phyloP scores from a whole-genome alignment of 2,113 vertebrate species.

The Halcyon malimbica region DNA sequence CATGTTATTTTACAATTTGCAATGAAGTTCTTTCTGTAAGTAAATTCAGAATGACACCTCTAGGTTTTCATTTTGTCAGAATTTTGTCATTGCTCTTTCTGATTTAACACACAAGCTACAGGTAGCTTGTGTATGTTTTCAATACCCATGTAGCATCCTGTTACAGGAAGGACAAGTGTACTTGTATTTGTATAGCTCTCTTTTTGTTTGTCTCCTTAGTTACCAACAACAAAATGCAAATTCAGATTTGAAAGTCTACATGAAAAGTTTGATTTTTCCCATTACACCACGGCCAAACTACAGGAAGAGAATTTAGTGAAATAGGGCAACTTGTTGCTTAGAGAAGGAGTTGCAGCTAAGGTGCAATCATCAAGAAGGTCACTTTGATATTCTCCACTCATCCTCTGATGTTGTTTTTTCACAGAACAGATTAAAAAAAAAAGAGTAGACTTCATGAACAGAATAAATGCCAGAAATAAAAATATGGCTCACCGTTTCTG shows the following conservation, averaged over 20 bases:
- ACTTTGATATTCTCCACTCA: background rate
- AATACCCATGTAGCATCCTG: background rate
- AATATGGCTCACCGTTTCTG: background rate
- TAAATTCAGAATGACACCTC: background rate
- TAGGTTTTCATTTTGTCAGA: background rate
- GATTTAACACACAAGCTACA: background rate
- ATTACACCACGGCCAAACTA: background rate
- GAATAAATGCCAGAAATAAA: background rate
- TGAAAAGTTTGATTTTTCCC: background rate
- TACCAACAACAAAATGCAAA: background rate
- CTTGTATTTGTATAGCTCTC: background rate
- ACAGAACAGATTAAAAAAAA: background rate
- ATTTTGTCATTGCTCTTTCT: background rate
- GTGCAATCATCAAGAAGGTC: background rate
- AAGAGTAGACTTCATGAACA: background rate
- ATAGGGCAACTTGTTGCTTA: background rate
- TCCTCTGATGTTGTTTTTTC: background rate
- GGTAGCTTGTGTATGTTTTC: background rate
- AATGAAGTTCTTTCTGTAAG: background rate
- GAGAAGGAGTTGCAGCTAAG: background rate
- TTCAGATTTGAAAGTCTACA: background rate
- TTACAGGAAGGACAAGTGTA: background rate
- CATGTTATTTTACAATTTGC: background rate
- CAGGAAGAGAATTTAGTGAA: background rate
- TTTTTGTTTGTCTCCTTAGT: background rate